Conservation (phyloP, 2,113 vertebrate genomes). For the Archocentrus centrarchus region DNA sequence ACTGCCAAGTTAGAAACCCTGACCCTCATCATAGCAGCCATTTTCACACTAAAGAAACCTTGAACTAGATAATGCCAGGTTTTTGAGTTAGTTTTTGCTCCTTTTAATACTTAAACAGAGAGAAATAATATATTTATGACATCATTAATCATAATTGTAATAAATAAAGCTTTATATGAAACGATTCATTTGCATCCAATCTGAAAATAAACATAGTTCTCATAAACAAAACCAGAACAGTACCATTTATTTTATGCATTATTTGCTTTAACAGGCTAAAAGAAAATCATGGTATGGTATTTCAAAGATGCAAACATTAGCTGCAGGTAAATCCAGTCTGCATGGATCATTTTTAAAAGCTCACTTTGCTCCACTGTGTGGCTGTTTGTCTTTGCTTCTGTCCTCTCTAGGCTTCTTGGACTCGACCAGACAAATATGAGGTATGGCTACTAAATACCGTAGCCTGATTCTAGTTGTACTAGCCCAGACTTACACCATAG, state of each 20-base stretch:
- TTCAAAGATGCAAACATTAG: background rate
- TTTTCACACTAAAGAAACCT: background rate
- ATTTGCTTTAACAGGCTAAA: background rate
- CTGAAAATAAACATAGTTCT: background rate
- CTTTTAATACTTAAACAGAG: background rate
- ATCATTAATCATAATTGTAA: background rate
- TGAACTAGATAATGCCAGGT: background rate
- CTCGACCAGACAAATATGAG: constrained; percentile 96
- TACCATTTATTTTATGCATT: background rate
- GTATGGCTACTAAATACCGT: constrained; percentile 89
- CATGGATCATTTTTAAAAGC: constrained; percentile 25
- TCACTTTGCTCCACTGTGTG: constrained; percentile 74
- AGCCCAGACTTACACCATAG: constrained; percentile 61
- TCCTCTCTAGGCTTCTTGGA: constrained; percentile 98
- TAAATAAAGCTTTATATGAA: background rate
- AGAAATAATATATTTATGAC: background rate
- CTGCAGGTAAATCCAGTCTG: constrained; percentile 9
- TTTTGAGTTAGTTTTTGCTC: background rate
- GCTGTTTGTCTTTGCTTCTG: constrained; percentile 84
- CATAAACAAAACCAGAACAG: background rate
- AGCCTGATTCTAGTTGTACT: constrained; percentile 78
- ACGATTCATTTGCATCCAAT: background rate
- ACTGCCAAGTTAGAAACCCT: background rate
- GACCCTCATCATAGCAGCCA: background rate
- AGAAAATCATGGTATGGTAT: background rate